Base-by-base conservation (phyloP, 2,888 invertebrate genomes). In the Drosophila fungiperda region DNA sequence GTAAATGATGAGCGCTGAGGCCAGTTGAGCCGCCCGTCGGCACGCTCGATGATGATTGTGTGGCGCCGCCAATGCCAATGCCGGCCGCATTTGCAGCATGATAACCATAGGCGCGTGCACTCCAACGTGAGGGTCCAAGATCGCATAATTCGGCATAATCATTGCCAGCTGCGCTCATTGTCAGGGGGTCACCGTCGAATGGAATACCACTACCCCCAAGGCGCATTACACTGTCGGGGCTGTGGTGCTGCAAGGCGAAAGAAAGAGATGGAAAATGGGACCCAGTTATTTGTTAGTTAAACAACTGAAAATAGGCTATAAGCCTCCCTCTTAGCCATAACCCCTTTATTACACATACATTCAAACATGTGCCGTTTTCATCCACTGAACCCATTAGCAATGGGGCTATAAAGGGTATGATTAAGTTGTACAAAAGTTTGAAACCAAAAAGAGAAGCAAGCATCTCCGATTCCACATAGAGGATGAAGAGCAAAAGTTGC, bases 101-200 rank as follows among this genome's bases (percentile, higher is more conserved):
- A 78, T 93, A 93, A 73, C 85, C 85, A 88, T 93, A 93, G 77
- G 92, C 91, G 73, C 93, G 92, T 81, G 93, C 91, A 88, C 92
- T 93, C 93, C 93, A 93, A 80, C 93, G 92, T 78, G 93, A 92
- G 86, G 93, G 93, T 83, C 93, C 93, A 91, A 93, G 91, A 90
- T 93, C 93, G 91, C 93, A 93, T 91, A 93, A 90, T 93, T 93
- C 93, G 83, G 93, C 93, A 92, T 93, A 93, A 85, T 93, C 93
- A 87, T 93, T 93, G 89, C 93, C 93, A 90, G 93, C 92, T 90
- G 93, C 93, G 92, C 93, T 93, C 93, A 93, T 93, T 91, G 92
- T 92, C 92, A 92, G 93, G 93, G 93, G 93, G 92, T 91, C 91
- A 82, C 92, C 91, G 91, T 91, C 91, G 92, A 91, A 91, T 90